Base-by-base conservation (phyloP, 2,113 vertebrate species). In the Cololabis saira region DNA sequence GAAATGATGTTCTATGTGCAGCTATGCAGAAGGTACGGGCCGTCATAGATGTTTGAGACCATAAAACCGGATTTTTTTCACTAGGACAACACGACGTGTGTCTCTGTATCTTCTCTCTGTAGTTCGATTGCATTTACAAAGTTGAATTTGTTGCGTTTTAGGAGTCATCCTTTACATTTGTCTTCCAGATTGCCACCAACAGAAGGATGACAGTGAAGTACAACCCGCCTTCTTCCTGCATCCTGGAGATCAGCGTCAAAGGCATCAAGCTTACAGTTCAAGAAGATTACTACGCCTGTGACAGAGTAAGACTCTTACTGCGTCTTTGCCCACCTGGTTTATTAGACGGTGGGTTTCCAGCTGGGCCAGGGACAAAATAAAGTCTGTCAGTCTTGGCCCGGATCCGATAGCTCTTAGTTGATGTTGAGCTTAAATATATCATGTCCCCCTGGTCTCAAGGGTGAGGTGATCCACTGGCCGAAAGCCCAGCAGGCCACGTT, bases 1-100 rank as follows among this genome's bases (percentile, higher is more conserved):
- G 98, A 89, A 99, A 97, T 0, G 97, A 99, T 0, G 96, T 99
- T 64, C 94, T 99, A 63, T 99, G 97, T 11, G 96, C 97, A 0
- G 98, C 98, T 70, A 99, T 99, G 98, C 98, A 98, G 91, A 99
- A 99, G 97, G 98, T 99, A 91, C 6, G 10, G 10, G 6, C 33
- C 3, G 1, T 37, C 10, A 4, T 37, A 7, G 10, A 11, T 4
- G 33, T 11, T 37, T 37, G 33, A 37, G 33, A 4, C 33, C 2
- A 7, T 37, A 37, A 37, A 37, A 37, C 3, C 33, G n/a, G n/a
- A n/a, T n/a, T n/a, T n/a, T n/a, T n/a, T n/a, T n/a, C n/a, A n/a
- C n/a, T n/a, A n/a, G n/a, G n/a, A 37, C 33, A 37, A 3, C 33
- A 37, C 6, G 10, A 30, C 3, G 30, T 30, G 8, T 3, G 30